Evolutionary conservation across 1,140 invertebrate genomes (phyloP).

Genomic region (Hylyphantes graminicola): DNA sequence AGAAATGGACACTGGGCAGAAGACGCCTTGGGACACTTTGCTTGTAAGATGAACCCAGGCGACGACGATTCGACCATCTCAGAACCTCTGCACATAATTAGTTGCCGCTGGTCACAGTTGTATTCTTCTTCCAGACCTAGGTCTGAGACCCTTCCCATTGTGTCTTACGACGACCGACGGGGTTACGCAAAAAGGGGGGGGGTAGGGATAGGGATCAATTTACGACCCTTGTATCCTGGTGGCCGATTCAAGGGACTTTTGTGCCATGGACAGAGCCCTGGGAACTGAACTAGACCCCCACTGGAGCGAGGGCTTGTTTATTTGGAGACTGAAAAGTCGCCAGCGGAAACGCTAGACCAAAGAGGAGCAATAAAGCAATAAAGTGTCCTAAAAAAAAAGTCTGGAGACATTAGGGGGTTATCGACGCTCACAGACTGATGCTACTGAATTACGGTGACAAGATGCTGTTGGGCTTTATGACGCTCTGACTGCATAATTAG

Average conservation of each 20-base stretch:
- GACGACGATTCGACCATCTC: neutral
- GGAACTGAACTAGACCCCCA: neutral
- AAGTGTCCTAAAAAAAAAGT: no score
- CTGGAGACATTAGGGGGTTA: no score
- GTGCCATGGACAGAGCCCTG: neutral
- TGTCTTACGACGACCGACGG: neutral
- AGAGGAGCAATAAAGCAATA: neutral
- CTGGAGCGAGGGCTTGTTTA: neutral
- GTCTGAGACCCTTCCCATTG: neutral
- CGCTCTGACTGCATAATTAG: conserved; percentile 8
- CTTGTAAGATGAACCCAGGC: neutral
- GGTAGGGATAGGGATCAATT: neutral
- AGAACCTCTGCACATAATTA: neutral
- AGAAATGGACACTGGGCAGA: neutral
- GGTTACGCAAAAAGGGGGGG: neutral
- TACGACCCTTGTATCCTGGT: conserved; percentile 1
- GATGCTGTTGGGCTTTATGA: neutral
- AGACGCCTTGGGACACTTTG: neutral
- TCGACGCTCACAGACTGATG: no score
- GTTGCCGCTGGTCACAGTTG: neutral
- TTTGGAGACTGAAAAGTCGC: neutral
- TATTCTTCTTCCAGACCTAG: neutral
- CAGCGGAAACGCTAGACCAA: neutral
- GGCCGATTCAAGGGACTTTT: neutral
- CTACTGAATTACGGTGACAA: conserved; percentile 13